A percentile compares a stretch with the other conserved stretches of the same genome.
Conservation (phyloP, 2,797 vertebrate species). For the Anas capensis region DNA sequence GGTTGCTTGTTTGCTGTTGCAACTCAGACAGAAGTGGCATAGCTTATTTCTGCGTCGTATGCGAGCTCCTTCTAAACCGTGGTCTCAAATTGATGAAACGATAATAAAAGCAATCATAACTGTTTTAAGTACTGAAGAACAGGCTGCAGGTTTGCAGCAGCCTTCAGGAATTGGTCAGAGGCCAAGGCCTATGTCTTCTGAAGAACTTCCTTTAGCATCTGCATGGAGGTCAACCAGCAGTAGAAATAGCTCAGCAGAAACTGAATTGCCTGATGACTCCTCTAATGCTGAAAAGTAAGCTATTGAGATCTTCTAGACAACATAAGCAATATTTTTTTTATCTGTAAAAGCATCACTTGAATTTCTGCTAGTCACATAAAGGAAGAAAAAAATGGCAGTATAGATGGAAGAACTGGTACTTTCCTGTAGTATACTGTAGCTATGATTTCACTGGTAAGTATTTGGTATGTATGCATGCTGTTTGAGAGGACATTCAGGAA, state of each 20-base stretch:
- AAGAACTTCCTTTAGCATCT: conserved; percentile 77
- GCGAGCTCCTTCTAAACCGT: conserved; percentile 87
- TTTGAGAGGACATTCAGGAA: not conserved
- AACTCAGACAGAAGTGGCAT: conserved; percentile 95
- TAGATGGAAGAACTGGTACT: not conserved
- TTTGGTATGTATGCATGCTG: not conserved
- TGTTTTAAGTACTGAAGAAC: conserved; percentile 89
- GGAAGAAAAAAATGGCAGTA: not conserved
- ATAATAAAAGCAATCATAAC: conserved; percentile 85
- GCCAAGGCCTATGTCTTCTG: conserved; percentile 85
- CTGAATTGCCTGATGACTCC: conserved; percentile 73
- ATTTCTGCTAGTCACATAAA: not conserved
- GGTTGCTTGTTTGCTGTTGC: conserved; percentile 86
- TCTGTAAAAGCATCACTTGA: not conserved
- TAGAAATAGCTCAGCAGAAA: conserved; percentile 74
- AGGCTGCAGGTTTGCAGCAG: conserved; percentile 87
- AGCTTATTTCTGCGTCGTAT: conserved; percentile 90
- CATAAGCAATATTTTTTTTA: not conserved
- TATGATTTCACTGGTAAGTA: not conserved
- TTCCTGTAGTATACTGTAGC: not conserved
- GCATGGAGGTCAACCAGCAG: conserved; percentile 77
- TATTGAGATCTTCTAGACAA: not conserved
- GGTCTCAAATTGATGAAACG: conserved; percentile 89
- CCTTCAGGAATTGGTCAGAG: conserved; percentile 95
- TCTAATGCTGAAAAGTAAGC: conserved; percentile 80